A percentile compares a stretch with the other conserved stretches of the same genome.
Conservation (phyloP, 2,888 invertebrate genomes). For the Polyommatus icarus region DNA sequence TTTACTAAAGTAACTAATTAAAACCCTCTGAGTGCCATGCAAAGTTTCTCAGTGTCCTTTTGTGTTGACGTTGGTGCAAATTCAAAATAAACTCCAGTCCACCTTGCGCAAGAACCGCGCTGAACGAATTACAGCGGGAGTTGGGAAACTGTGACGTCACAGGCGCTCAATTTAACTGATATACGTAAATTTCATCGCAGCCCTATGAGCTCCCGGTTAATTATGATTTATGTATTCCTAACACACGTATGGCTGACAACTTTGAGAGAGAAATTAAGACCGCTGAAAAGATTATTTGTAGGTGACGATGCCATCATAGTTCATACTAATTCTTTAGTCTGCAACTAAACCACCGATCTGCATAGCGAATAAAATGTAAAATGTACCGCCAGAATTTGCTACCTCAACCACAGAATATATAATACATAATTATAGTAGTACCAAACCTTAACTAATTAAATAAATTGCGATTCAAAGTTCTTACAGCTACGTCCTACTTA, state of each 20-base stretch:
- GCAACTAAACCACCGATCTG: too few relatives aligned
- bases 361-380: too few relatives aligned
- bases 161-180: slow-evolving; percentile 53
- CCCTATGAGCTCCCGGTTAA: slow-evolving; percentile 24
- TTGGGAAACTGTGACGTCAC: slow-evolving; percentile 59
- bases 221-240: not conserved
- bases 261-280: not conserved
- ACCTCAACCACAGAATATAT: too few relatives aligned
- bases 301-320: too few relatives aligned
- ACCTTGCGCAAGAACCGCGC: slow-evolving; percentile 64
- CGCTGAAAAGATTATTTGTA: not conserved
- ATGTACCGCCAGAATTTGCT: too few relatives aligned
- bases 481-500: too few relatives aligned
- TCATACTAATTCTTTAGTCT: too few relatives aligned
- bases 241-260: not conserved
- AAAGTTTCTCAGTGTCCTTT: not conserved
- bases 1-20: not conserved
- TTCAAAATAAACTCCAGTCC: slow-evolving; percentile 26
- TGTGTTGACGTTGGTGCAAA: not conserved
- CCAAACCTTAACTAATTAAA: too few relatives aligned
- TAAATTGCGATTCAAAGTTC: too few relatives aligned
- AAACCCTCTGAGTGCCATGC: not conserved
- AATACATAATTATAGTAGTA: too few relatives aligned
- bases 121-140: slow-evolving; percentile 60
- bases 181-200: slow-evolving; percentile 54